These are phyloP conservation scores for Heteractis magnifica DNA, from an alignment of 92 coral and sea anemone species.

Conservation along the genomic window DNA sequence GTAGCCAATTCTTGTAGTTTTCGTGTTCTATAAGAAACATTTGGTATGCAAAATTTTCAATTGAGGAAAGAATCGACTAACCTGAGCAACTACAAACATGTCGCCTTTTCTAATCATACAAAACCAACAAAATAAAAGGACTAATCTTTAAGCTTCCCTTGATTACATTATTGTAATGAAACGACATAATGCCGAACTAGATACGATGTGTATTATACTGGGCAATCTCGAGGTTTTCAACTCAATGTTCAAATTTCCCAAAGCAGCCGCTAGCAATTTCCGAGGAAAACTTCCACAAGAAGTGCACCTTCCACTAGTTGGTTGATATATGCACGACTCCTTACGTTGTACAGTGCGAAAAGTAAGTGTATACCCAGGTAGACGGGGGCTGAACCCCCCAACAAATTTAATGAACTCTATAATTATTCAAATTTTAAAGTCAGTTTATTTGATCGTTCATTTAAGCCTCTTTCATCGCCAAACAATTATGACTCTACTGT, in stretches of 20 bases:
- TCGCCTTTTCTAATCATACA: not conserved
- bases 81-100: not conserved
- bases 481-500: not conserved
- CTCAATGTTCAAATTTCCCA: not conserved
- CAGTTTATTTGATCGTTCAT: not conserved
- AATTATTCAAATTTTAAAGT: not conserved
- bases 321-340: not conserved
- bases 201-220: not conserved
- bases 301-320: not conserved
- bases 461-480: not conserved
- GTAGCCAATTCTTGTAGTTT: not conserved
- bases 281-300: not conserved
- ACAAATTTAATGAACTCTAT: not conserved
- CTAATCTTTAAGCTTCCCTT: not conserved
- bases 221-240: not conserved
- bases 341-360: not conserved
- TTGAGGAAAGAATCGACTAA: not conserved
- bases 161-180: not conserved
- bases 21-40: not conserved
- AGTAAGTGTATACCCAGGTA: not conserved
- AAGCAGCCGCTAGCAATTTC: not conserved
- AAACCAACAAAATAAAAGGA: not conserved
- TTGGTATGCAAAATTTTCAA: not conserved
- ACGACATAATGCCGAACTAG: not conserved
- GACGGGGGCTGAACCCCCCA: too few species aligned